Conservation (phyloP, 2,797 vertebrate species). For the Aythya fuligula region DNA sequence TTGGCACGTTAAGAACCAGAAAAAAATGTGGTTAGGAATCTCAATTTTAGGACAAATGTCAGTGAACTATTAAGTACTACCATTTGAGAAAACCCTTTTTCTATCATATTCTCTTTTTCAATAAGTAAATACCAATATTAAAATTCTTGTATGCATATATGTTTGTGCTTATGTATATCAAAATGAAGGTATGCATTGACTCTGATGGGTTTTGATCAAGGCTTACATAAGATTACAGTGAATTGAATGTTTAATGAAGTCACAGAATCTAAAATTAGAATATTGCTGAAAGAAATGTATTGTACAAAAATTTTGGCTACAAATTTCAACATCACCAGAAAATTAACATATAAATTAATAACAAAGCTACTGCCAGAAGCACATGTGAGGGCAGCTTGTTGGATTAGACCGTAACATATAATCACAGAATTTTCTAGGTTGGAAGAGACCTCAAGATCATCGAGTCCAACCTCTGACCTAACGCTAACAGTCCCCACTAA, state of each 20-base stretch:
- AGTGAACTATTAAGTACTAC: not conserved
- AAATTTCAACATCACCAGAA: constrained; percentile 45
- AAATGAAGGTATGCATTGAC: not conserved
- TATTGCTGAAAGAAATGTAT: constrained; percentile 25
- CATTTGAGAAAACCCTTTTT: not conserved
- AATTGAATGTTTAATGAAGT: constrained; percentile 16
- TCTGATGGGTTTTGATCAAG: not conserved
- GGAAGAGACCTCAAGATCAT: too few relatives aligned
- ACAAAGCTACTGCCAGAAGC: constrained; percentile 43
- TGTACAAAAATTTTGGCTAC: constrained; percentile 47
- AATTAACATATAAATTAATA: constrained; percentile 69
- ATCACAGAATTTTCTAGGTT: not conserved
- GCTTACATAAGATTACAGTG: not conserved
- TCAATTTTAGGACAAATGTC: not conserved
- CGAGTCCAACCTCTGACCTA: too few relatives aligned
- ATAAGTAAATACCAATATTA: not conserved
- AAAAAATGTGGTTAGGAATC: not conserved
- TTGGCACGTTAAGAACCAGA: not conserved
- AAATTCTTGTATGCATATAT: not conserved
- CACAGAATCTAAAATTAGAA: constrained; percentile 38
- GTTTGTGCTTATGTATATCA: not conserved
- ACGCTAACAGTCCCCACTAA: too few relatives aligned
- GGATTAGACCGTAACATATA: constrained; percentile 37
- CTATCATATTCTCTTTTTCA: not conserved
- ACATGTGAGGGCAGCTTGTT: not conserved